Evolutionary conservation across 1,140 invertebrate species (phyloP).

Genomic region (Araneus ventricosus): DNA sequence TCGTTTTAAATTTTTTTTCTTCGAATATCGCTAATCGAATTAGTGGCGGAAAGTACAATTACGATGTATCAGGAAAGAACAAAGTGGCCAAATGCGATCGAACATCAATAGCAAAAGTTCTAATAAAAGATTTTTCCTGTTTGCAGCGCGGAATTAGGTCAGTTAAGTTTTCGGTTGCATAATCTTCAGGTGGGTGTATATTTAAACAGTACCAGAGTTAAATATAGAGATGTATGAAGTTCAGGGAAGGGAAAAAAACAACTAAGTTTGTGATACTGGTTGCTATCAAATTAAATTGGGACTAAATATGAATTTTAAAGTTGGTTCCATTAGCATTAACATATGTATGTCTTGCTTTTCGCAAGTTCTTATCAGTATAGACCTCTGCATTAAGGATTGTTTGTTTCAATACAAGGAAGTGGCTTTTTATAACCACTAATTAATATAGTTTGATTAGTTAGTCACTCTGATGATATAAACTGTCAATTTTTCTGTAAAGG

Average conservation of each 20-base stretch:
- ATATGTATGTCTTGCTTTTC: too few species aligned
- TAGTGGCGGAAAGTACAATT: not conserved
- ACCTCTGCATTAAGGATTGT: too few species aligned
- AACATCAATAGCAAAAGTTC: conserved; percentile 42
- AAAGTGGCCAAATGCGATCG: not conserved
- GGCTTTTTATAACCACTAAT: too few species aligned
- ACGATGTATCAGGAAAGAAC: conserved; percentile 28
- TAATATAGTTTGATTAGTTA: too few species aligned
- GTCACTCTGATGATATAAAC: too few species aligned
- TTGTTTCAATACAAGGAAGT: too few species aligned
- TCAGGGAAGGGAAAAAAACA: not conserved
- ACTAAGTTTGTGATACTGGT: too few species aligned
- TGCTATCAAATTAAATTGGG: too few species aligned
- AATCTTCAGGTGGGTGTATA: conserved; percentile 58
- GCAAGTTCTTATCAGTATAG: too few species aligned
- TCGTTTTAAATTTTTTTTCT: not conserved
- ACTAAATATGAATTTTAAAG: too few species aligned
- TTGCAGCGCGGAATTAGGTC: conserved; percentile 31
- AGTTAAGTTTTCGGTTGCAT: conserved; percentile 15
- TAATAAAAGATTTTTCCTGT: conserved; percentile 60
- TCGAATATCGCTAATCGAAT: not conserved
- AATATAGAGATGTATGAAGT: conserved; percentile 26
- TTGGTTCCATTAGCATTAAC: too few species aligned
- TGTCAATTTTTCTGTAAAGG: too few species aligned
- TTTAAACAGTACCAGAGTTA: conserved; percentile 32